Evolutionary conservation across 2,113 vertebrate species (phyloP).

Genomic region (Chloroceryle aenea): DNA sequence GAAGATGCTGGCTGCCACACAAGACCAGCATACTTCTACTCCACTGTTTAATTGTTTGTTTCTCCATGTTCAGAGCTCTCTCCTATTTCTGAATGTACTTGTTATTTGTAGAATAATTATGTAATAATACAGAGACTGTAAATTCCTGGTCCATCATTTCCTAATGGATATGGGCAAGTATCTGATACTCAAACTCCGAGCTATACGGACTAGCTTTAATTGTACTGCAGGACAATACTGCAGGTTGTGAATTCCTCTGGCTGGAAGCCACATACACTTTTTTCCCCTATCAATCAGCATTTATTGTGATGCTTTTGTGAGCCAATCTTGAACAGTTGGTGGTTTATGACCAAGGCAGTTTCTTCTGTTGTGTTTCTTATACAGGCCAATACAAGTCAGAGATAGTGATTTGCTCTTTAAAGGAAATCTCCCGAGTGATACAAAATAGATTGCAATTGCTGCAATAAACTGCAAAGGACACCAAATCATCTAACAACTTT

Average conservation of each 20-base stretch:
- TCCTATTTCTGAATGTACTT: not conserved
- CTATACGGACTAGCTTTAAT: not conserved
- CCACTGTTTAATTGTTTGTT: not conserved
- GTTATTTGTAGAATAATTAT: not conserved
- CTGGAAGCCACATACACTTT: not conserved
- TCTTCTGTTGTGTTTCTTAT: constrained; percentile 28
- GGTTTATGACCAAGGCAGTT: constrained; percentile 27
- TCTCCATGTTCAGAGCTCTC: not conserved
- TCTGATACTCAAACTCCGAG: not conserved
- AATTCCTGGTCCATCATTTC: not conserved
- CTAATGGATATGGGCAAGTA: not conserved
- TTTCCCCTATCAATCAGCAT: not conserved
- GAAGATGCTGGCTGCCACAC: not conserved
- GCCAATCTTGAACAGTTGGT: constrained; percentile 27
- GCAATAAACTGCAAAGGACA: not conserved
- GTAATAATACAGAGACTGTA: not conserved
- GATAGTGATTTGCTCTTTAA: not conserved
- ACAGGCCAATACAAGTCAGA: not conserved
- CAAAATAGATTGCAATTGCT: not conserved
- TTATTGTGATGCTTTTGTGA: not conserved
- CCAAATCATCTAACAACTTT: not conserved
- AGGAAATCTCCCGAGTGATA: not conserved
- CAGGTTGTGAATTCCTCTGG: not conserved
- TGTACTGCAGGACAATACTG: not conserved
- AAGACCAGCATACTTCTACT: not conserved